These are phyloP conservation scores for Drosophila mettleri DNA, from an alignment of 2,888 invertebrate species.

Conservation along the genomic window DNA sequence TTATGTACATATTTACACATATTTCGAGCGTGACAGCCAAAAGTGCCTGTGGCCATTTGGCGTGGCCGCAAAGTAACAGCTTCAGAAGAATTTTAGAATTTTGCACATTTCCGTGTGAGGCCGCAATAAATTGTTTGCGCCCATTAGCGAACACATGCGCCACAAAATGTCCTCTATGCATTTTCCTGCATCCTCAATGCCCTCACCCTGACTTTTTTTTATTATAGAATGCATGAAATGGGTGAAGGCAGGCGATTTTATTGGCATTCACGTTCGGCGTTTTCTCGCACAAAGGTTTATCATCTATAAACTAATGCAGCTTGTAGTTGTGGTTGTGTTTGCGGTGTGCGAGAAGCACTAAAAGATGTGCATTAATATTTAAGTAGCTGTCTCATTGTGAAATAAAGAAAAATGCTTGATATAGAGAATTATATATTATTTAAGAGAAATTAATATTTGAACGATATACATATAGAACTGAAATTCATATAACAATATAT, in stretches of 20 bases:
- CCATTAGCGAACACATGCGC: slow-evolving; percentile 47
- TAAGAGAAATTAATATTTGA: neutral
- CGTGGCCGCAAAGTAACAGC: slow-evolving; percentile 33
- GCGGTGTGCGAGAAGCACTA: slow-evolving; percentile 1
- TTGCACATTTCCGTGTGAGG: slow-evolving; percentile 30
- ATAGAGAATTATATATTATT: neutral
- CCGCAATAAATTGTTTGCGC: slow-evolving; percentile 52
- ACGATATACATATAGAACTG: neutral
- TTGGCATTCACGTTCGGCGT: slow-evolving; percentile 11
- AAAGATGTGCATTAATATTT: neutral
- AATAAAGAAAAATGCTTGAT: neutral
- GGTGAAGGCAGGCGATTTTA: slow-evolving; percentile 7
- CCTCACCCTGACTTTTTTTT: neutral
- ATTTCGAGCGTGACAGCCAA: slow-evolving; percentile 54
- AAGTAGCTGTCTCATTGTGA: neutral
- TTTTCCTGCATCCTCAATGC: neutral
- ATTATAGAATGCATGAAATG: neutral
- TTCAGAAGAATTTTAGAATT: slow-evolving; percentile 22
- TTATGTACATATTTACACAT: slow-evolving; percentile 28
- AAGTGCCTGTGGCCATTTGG: slow-evolving; percentile 26
- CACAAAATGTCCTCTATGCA: slow-evolving; percentile 28
- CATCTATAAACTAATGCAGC: slow-evolving; percentile 25
- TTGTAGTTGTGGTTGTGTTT: slow-evolving; percentile 16
- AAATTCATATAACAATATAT: no score
- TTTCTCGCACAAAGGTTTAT: neutral